Evolutionary conservation across 2,888 invertebrate species (phyloP).

Genomic region (Zaprionus bogoriensis): DNA sequence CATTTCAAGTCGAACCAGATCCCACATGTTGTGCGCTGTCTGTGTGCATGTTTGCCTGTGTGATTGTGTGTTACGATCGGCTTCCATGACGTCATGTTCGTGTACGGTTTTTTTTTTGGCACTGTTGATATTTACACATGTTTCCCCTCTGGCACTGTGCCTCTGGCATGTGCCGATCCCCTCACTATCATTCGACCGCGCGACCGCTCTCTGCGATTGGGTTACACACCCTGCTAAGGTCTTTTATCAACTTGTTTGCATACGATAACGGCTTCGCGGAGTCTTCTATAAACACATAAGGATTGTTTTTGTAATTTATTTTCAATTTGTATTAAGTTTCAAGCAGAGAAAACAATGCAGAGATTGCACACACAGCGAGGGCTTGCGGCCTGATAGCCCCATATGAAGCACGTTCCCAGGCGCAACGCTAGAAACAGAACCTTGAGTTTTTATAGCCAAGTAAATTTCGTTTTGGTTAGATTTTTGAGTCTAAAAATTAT

Average conservation of each 20-base stretch:
- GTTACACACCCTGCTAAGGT: background rate
- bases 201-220: conserved; percentile 1
- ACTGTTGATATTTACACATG: too few relatives aligned
- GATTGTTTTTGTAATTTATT: background rate
- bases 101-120: background rate
- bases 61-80: conserved; percentile 6
- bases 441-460: too few relatives aligned
- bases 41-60: conserved; percentile 1
- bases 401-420: background rate
- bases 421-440: too few relatives aligned
- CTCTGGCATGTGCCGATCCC: background rate
- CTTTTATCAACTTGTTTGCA: conserved; percentile 48
- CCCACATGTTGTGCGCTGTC: conserved; percentile 24
- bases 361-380: background rate
- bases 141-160: background rate
- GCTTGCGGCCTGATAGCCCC: too few relatives aligned
- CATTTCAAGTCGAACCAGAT: conserved; percentile 70
- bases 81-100: conserved; percentile 19
- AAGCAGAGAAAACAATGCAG: background rate
- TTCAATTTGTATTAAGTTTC: background rate
- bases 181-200: background rate
- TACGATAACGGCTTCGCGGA: conserved; percentile 39
- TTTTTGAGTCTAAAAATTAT: too few relatives aligned
- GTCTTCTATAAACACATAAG: conserved; percentile 13
- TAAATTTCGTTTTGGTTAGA: too few relatives aligned